Base-by-base conservation (phyloP, 2,797 vertebrate genomes). In the Falco berigora region DNA sequence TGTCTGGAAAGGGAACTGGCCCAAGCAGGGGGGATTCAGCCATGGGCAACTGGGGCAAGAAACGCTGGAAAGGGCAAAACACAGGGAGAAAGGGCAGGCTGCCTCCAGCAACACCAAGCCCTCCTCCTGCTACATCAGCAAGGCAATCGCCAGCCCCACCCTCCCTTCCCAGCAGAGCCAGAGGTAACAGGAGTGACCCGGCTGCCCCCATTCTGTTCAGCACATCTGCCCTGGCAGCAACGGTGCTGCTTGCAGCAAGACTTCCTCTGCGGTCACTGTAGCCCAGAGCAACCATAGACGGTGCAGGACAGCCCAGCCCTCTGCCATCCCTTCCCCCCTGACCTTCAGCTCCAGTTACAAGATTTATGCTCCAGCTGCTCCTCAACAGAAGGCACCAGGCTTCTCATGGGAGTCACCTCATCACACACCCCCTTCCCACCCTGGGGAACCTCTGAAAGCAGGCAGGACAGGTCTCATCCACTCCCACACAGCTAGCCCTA, bases 161-260 rank as follows among this genome's bases (percentile, higher is more conserved):
- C 24, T 11, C 27, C 1, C 30, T 32, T 72, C 36, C 86, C 62
- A 1, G 3, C 1, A 12, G 52, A n/a, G 72, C n/a, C 53, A 2
- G 55, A 25, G 34, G 46, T 46, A 9, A 1, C 22, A 7, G 53
- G 2, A 32, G 47, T 1, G 0, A 7, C 59, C 32, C 78, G 6
- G 50, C n/a, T 14, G 25, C 20, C 68, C 53, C 21, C 11, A 0
- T 2, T 9, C 11, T 0, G 44, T 5, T 4, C 0, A 0, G n/a
- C 58, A 79, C 92, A 86, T 28, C 76, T 62, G 34, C 3, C 42
- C 76, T 4, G 3, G 50, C 34, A 28, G 16, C 1, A 6, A 36
- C 8, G 13, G 62, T 52, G 27, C 23, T 17, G 17, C 49, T 47
- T 53, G 53, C 38, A 5, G 6, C 44, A 32, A 32, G 17, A 0